Evolutionary conservation across 2,113 vertebrate genomes (phyloP).

Genomic region (Paradisaea rubra): DNA sequence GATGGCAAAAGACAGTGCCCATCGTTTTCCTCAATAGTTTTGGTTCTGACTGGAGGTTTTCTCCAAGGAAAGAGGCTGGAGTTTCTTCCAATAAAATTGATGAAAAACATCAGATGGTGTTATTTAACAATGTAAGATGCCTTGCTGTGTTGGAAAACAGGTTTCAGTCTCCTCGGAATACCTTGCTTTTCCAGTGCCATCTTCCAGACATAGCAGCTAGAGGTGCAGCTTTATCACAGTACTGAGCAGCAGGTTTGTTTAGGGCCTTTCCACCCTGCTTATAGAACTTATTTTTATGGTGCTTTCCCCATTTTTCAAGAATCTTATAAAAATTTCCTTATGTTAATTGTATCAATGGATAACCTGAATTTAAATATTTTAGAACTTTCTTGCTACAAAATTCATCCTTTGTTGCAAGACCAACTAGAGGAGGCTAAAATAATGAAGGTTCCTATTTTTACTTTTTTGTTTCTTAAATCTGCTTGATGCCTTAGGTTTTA

Average conservation of each 20-base stretch:
- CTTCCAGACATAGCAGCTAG: neutral
- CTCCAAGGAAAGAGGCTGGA: neutral
- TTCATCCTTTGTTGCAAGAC: neutral
- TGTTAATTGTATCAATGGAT: neutral
- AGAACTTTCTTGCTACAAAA: neutral
- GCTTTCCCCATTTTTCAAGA: neutral
- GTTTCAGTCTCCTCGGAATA: neutral
- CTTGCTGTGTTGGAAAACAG: neutral
- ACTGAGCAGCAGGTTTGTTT: neutral
- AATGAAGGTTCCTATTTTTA: neutral
- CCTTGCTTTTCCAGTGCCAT: neutral
- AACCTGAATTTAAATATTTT: neutral
- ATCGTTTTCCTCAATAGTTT: neutral
- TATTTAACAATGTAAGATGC: neutral
- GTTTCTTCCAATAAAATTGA: neutral
- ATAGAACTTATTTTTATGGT: neutral
- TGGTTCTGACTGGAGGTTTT: neutral
- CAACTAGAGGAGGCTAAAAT: neutral
- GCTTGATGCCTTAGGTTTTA: too few species aligned
- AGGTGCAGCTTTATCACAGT: neutral
- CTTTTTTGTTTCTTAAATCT: neutral
- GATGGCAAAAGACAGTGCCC: neutral
- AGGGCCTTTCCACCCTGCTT: neutral
- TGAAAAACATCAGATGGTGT: neutral
- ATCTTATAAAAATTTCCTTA: neutral